A percentile compares a stretch with the other conserved stretches of the same genome.
Evolutionary conservation across 1,140 invertebrate genomes (phyloP).

Genomic region (Hyposmocoma kahamanoa): DNA sequence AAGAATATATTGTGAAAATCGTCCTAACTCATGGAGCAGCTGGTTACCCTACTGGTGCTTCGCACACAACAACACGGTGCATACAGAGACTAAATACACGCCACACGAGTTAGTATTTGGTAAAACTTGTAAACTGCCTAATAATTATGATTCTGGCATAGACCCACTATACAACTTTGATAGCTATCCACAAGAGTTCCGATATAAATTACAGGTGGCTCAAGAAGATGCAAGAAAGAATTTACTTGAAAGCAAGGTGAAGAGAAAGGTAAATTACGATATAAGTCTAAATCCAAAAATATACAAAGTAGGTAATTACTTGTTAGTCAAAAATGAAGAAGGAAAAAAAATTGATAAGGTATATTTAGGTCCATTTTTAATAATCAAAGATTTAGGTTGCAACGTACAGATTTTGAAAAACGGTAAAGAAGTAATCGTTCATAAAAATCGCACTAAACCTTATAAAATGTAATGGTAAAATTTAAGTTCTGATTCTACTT

Average conservation of each 20-base stretch:
- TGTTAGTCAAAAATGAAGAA: constrained; percentile 14
- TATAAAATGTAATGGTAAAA: neutral
- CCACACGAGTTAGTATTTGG: neutral
- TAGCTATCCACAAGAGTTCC: constrained; percentile 12
- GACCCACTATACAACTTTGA: constrained; percentile 15
- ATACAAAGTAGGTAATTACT: constrained; percentile 7
- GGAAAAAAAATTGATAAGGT: constrained; percentile 8
- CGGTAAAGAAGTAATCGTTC: neutral
- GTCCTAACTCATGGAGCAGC: neutral
- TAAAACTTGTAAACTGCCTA: neutral
- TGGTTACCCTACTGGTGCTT: constrained; percentile 5
- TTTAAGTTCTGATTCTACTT: too few relatives aligned
- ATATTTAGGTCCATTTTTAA: constrained; percentile 9
- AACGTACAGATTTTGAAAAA: constrained; percentile 5
- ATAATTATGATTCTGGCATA: neutral
- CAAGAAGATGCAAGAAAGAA: constrained; percentile 11
- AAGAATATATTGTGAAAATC: neutral
- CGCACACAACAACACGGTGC: constrained; percentile 2
- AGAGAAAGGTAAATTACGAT: constrained; percentile 10
- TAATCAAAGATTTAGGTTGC: constrained; percentile 2
- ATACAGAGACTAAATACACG: neutral
- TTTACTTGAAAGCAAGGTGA: constrained; percentile 8
- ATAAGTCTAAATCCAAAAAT: constrained; percentile 5
- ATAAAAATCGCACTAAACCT: neutral
- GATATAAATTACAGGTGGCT: constrained; percentile 11